phyloP scores from a whole-genome alignment of 2,888 invertebrate species.

The Athetis lepigone region DNA sequence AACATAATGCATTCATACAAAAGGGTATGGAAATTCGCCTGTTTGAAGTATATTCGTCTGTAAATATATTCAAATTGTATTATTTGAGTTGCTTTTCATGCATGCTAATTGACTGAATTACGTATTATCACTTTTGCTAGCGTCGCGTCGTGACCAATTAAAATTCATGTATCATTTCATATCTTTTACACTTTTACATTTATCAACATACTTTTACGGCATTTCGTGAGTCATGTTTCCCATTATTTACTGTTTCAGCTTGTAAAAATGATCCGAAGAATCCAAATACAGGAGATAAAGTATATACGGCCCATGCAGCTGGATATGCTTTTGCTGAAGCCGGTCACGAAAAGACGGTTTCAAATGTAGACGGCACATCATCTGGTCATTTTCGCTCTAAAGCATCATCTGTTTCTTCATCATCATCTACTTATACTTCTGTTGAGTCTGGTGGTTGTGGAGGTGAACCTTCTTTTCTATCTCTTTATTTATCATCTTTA shows the following conservation, averaged over 20 bases:
- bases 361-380: constrained; percentile 4
- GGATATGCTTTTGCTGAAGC: background rate
- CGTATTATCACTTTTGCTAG: constrained; percentile 8
- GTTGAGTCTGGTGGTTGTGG: background rate
- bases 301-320: background rate
- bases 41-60: background rate
- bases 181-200: constrained; percentile 17
- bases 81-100: constrained; percentile 8
- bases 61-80: constrained; percentile 9
- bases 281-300: background rate
- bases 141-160: constrained; percentile 34
- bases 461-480: constrained; percentile 20
- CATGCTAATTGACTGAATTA: constrained; percentile 18
- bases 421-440: constrained; percentile 12
- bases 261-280: constrained; percentile 13
- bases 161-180: constrained; percentile 4
- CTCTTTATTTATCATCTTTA: background rate
- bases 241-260: constrained; percentile 18
- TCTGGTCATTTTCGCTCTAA: background rate
- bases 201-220: constrained; percentile 9
- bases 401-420: constrained; percentile 11
- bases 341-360: background rate
- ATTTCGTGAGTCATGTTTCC: constrained; percentile 19
- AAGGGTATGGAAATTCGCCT: background rate
- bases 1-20: background rate